phyloP scores from a whole-genome alignment of 2,797 vertebrate genomes.

The Enteromius anoplus region DNA sequence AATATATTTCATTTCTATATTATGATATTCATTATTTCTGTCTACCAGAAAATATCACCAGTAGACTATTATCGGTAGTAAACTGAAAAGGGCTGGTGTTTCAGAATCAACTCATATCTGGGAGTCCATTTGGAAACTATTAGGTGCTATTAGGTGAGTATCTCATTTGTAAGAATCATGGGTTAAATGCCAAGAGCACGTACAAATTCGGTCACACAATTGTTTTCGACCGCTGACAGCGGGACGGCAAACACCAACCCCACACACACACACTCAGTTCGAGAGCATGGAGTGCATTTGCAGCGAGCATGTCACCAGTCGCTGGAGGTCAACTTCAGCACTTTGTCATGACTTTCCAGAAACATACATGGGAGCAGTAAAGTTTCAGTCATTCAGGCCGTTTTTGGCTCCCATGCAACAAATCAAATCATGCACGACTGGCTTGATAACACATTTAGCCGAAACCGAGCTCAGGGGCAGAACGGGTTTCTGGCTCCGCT shows the following conservation, averaged over 20 bases:
- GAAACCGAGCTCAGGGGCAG: slow-evolving; percentile 35
- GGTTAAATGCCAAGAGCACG: slow-evolving; percentile 80
- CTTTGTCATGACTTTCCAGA: not conserved
- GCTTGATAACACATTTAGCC: slow-evolving; percentile 47
- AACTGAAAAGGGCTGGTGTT: slow-evolving; percentile 11
- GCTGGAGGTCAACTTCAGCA: not conserved
- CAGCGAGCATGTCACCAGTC: slow-evolving; percentile 5
- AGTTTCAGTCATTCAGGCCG: slow-evolving; percentile 23
- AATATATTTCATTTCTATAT: not conserved
- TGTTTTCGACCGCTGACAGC: slow-evolving; percentile 63
- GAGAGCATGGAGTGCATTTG: not conserved
- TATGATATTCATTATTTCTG: no score
- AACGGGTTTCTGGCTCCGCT: slow-evolving; percentile 68
- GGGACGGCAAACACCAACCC: slow-evolving; percentile 62
- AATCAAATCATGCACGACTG: slow-evolving; percentile 53
- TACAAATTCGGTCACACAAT: slow-evolving; percentile 68
- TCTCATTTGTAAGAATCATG: slow-evolving; percentile 83
- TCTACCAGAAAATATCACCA: not conserved
- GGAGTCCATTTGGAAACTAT: slow-evolving; percentile 81
- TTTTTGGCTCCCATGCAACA: slow-evolving; percentile 47
- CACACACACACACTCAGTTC: slow-evolving; percentile 15
- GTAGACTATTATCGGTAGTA: not conserved
- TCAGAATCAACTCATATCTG: slow-evolving; percentile 63
- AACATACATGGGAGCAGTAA: slow-evolving; percentile 16
- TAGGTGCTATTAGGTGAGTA: slow-evolving; percentile 82